Conservation (phyloP, 1,140 invertebrate genomes). For the Helicoverpa zea region DNA sequence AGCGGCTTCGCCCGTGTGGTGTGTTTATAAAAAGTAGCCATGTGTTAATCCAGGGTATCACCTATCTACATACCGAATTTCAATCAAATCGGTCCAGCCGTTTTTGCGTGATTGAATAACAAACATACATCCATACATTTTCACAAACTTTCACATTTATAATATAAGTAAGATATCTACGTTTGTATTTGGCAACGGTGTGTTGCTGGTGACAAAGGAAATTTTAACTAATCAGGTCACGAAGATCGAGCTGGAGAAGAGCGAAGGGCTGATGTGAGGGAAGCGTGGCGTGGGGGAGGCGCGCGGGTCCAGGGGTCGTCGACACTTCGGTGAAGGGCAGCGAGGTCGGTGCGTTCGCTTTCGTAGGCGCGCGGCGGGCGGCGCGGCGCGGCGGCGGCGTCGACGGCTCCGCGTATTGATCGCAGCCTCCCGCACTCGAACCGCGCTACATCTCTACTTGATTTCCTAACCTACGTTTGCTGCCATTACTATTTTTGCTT, state of each 20-base stretch:
- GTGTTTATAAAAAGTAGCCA: too few relatives aligned
- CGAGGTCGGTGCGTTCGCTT: constrained; percentile 83
- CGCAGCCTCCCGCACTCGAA: constrained; percentile 53
- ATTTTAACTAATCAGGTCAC: constrained; percentile 78
- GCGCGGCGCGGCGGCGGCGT: constrained; percentile 48
- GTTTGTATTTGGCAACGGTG: too few relatives aligned
- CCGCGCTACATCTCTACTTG: constrained; percentile 51
- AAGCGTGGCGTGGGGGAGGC: constrained; percentile 54
- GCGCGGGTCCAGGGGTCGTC: constrained; percentile 75
- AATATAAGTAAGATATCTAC: too few relatives aligned
- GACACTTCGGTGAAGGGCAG: constrained; percentile 83
- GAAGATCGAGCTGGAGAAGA: constrained; percentile 70
- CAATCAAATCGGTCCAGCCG: too few relatives aligned
- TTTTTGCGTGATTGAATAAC: too few relatives aligned
- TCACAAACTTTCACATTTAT: too few relatives aligned
- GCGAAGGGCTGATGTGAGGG: constrained; percentile 64
- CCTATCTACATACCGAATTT: too few relatives aligned
- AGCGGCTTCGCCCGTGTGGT: too few relatives aligned
- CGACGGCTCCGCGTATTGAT: constrained; percentile 51
- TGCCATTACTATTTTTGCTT: constrained; percentile 33
- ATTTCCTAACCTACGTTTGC: constrained; percentile 54
- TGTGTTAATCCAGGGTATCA: too few relatives aligned
- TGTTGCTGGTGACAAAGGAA: constrained; percentile 51
- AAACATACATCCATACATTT: too few relatives aligned
- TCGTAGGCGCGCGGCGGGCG: constrained; percentile 73